phyloP scores from a whole-genome alignment of 2,113 vertebrate species.

The Gymnocephalus cernua region DNA sequence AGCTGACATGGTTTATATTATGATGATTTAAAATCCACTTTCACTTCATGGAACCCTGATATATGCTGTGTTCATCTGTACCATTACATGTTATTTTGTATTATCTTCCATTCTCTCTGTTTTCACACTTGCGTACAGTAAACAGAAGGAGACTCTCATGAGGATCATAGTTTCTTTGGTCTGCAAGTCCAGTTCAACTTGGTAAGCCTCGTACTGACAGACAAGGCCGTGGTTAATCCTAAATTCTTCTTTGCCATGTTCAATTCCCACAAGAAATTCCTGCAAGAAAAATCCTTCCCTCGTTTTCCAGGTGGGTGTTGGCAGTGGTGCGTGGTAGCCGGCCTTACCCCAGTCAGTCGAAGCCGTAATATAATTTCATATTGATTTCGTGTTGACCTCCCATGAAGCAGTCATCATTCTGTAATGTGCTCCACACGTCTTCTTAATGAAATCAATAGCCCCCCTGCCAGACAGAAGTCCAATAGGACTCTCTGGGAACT shows the following conservation, averaged over 20 bases:
- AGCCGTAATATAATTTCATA: constrained; percentile 86
- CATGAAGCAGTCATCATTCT: constrained; percentile 87
- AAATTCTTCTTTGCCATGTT: constrained; percentile 37
- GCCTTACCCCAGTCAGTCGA: constrained; percentile 71
- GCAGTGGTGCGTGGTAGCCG: constrained; percentile 60
- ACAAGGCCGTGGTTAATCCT: constrained; percentile 55
- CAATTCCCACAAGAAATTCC: constrained; percentile 58
- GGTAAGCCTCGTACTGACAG: constrained; percentile 40
- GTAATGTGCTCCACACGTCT: constrained; percentile 85
- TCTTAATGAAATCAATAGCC: constrained; percentile 88
- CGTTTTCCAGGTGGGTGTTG: constrained; percentile 57
- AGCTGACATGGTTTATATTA: not conserved
- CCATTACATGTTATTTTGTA: not conserved
- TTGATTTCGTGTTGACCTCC: constrained; percentile 89
- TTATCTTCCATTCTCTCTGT: not conserved
- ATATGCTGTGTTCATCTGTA: not conserved
- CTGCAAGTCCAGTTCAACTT: constrained; percentile 29
- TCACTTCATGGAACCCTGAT: not conserved
- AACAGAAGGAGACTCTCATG: constrained; percentile 16
- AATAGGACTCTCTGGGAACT: constrained; percentile 73
- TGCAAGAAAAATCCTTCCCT: constrained; percentile 54
- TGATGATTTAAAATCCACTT: not conserved
- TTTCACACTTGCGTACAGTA: not conserved
- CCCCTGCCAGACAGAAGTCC: constrained; percentile 73
- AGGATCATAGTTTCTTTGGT: constrained; percentile 22